Evolutionary conservation across 2,888 invertebrate genomes (phyloP).

Genomic region (Sinotaia quadrata): DNA sequence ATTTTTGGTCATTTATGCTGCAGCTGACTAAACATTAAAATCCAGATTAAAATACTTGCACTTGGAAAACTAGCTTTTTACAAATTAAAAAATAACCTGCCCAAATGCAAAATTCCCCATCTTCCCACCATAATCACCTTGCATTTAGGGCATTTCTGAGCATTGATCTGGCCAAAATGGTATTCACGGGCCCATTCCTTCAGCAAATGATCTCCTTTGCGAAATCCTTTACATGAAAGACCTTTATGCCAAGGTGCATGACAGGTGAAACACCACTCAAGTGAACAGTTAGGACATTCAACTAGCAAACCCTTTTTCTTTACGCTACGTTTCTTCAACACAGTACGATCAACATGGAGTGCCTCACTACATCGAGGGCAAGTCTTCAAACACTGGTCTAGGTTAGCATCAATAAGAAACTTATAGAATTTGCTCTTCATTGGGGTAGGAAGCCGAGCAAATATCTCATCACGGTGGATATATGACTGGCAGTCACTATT

Average conservation of each 20-base stretch:
- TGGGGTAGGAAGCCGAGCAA: slow-evolving; percentile 56
- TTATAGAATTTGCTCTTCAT: slow-evolving; percentile 66
- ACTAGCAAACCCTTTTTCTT: slow-evolving; percentile 45
- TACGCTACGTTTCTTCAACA: slow-evolving; percentile 27
- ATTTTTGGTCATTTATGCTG: too few species aligned
- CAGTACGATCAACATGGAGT: slow-evolving; percentile 29
- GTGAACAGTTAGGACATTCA: slow-evolving; percentile 65
- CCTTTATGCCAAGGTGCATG: slow-evolving; percentile 72
- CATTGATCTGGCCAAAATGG: slow-evolving; percentile 70
- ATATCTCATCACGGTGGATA: slow-evolving; percentile 69
- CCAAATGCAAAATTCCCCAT: too few species aligned
- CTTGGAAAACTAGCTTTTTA: not conserved
- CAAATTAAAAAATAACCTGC: not conserved
- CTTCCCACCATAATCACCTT: slow-evolving; percentile 60
- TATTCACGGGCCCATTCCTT: slow-evolving; percentile 71
- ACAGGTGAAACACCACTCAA: slow-evolving; percentile 73
- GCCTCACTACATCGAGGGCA: slow-evolving; percentile 71
- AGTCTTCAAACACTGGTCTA: slow-evolving; percentile 69
- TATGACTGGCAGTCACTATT: slow-evolving; percentile 58
- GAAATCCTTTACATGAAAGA: slow-evolving; percentile 69
- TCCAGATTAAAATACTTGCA: not conserved
- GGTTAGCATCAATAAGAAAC: slow-evolving; percentile 68
- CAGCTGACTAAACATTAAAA: too few species aligned
- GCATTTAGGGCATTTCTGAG: slow-evolving; percentile 73
- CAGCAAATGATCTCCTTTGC: slow-evolving; percentile 70